Percentiles rank a stretch among this genome's conserved stretches.
Evolutionary conservation across 2,888 invertebrate species (phyloP).

Genomic region (Pyrocoelia pectoralis): DNA sequence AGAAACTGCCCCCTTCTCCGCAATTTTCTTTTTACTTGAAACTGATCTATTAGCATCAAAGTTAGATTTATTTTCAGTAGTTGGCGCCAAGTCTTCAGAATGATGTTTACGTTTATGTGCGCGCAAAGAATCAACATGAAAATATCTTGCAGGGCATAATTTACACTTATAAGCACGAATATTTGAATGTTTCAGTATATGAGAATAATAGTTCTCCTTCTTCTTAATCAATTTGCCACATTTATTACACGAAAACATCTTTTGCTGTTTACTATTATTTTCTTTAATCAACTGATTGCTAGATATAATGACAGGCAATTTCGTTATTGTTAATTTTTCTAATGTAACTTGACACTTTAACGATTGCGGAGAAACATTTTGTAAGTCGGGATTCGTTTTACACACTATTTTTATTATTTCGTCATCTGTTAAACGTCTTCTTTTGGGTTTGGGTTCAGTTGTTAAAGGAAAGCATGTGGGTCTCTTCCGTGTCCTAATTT

Average conservation of each 20-base stretch:
- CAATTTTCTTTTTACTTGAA: too few species aligned
- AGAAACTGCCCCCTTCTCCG: too few species aligned
- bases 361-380: background rate
- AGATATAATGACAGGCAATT: background rate
- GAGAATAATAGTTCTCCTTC: slow-evolving; percentile 4
- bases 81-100: background rate
- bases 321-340: slow-evolving; percentile 5
- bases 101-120: background rate
- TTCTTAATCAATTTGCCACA: slow-evolving; percentile 5
- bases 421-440: background rate
- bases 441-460: too few species aligned
- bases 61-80: background rate
- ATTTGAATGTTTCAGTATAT: slow-evolving; percentile 15
- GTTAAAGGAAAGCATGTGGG: too few species aligned
- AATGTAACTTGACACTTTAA: slow-evolving; percentile 16
- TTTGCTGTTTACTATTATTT: background rate
- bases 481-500: too few species aligned
- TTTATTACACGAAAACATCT: slow-evolving; percentile 7
- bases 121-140: background rate
- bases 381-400: slow-evolving; percentile 10
- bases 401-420: slow-evolving; percentile 19
- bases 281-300: background rate
- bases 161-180: slow-evolving; percentile 11
- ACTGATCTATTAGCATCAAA: too few species aligned
- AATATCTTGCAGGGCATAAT: background rate